phyloP scores from a whole-genome alignment of 2,113 vertebrate species.

The Egretta garzetta region DNA sequence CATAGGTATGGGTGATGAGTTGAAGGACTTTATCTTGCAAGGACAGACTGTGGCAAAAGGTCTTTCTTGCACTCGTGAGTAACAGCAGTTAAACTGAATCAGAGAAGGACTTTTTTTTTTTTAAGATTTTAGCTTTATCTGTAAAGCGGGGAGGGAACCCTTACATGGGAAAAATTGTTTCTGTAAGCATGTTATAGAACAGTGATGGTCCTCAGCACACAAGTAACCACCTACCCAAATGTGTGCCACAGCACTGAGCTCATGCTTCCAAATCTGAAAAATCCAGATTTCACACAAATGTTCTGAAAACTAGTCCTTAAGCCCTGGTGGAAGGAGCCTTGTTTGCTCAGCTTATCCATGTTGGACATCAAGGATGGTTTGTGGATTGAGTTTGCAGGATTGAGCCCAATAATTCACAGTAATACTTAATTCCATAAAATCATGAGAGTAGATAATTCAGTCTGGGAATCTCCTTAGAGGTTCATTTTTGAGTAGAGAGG shows the following conservation, averaged over 20 bases:
- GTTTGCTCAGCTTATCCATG: not conserved
- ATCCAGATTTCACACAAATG: not conserved
- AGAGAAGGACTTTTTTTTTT: conserved; percentile 48
- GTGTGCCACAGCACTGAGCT: not conserved
- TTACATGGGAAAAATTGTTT: not conserved
- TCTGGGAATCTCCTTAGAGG: not conserved
- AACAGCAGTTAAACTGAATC: conserved; percentile 36
- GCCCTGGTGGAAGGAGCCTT: not conserved
- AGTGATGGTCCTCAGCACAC: not conserved
- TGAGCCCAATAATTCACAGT: not conserved
- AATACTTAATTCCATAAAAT: not conserved
- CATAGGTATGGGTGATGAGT: not conserved
- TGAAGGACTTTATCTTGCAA: not conserved
- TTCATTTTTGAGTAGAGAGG: not conserved
- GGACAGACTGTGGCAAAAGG: not conserved
- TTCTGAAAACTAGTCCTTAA: not conserved
- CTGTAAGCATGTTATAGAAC: not conserved
- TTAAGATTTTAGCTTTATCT: not conserved
- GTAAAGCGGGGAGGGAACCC: not conserved
- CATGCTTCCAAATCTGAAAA: not conserved
- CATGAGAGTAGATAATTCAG: not conserved
- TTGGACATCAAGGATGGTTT: not conserved
- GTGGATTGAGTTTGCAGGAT: not conserved
- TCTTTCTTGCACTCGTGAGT: not conserved
- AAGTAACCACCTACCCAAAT: not conserved